phyloP scores from a whole-genome alignment of 2,113 vertebrate species.

The Vulpes lagopus region DNA sequence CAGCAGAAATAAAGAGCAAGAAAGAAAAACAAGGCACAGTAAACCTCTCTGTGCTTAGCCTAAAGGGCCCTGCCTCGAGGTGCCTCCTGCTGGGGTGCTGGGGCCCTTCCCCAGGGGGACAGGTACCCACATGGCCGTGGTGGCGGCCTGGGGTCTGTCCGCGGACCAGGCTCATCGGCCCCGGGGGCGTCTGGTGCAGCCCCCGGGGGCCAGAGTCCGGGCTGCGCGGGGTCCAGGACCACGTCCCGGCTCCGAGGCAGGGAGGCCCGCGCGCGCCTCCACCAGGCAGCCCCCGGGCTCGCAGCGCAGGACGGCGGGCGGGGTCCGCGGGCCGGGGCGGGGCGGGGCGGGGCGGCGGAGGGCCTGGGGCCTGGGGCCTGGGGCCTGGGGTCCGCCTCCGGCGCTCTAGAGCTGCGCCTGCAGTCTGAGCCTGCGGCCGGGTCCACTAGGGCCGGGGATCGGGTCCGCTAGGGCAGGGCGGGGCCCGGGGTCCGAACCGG shows the following conservation, averaged over 20 bases:
- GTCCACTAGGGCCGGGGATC: not conserved
- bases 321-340: not conserved
- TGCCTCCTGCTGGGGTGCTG: not conserved
- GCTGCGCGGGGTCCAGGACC: too few species aligned
- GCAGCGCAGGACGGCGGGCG: not conserved
- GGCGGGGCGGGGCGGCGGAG: accelerated
- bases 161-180: accelerated
- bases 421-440: not conserved
- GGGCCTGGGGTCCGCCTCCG: not conserved
- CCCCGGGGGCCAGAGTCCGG: not conserved
- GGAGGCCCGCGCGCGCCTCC: not conserved
- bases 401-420: not conserved
- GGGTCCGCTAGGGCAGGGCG: not conserved
- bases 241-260: not conserved
- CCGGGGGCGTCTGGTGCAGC: too few species aligned
- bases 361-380: too few species aligned
- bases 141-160: not conserved
- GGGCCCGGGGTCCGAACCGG: not conserved
- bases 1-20: not conserved
- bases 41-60: not conserved
- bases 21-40: not conserved
- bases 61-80: not conserved
- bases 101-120: not conserved
- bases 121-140: not conserved
- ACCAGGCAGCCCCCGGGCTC: not conserved